Evolutionary conservation across 2,113 vertebrate species (phyloP).

Genomic region (Nycticebus coucang): DNA sequence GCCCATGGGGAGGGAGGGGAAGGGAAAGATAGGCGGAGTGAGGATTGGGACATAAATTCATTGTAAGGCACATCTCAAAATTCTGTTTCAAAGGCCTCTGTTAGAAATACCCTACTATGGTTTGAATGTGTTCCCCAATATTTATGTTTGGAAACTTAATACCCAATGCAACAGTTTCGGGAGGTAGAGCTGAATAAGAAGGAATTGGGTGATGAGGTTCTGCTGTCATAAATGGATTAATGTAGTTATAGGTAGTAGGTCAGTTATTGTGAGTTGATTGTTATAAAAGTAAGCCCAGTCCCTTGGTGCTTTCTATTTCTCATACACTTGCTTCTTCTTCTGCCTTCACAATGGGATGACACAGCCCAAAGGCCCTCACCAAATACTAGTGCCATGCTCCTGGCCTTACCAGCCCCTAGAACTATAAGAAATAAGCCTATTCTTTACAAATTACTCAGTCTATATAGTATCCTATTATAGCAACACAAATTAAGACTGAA

Average conservation of each 20-base stretch:
- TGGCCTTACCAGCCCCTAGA: background rate
- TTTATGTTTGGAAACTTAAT: background rate
- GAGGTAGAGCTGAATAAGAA: background rate
- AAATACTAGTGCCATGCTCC: background rate
- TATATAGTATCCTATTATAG: background rate
- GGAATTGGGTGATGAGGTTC: background rate
- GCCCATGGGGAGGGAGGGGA: background rate
- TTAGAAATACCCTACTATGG: background rate
- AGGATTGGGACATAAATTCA: background rate
- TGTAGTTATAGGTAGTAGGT: background rate
- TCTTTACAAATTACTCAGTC: background rate
- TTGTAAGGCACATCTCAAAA: background rate
- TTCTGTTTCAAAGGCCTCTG: background rate
- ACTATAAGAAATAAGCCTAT: background rate
- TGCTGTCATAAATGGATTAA: background rate
- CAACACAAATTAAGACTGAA: background rate
- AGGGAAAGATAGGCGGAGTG: background rate
- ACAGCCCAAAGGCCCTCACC: background rate
- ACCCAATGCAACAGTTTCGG: background rate
- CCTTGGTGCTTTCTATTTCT: background rate
- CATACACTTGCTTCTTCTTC: background rate
- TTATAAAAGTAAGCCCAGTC: background rate
- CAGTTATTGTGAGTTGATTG: background rate
- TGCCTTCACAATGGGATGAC: background rate
- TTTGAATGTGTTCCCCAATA: background rate